Percentiles rank a stretch among this genome's conserved stretches.
Conservation (phyloP, 2,797 vertebrate genomes). For the Huso huso region DNA sequence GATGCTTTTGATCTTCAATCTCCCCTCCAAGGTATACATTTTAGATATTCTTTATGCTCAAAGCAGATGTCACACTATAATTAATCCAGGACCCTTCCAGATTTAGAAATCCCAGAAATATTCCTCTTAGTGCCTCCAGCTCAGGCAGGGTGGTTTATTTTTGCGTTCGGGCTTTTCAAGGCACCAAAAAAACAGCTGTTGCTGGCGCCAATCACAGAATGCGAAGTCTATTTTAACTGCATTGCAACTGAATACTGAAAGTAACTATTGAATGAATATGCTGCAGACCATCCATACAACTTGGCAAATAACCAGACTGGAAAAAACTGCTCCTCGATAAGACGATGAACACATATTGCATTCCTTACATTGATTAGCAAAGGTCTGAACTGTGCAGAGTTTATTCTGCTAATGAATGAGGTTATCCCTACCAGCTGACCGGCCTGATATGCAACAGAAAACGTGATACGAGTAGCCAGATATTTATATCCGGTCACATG, state of each 20-base stretch:
- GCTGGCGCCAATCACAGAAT: conserved; percentile 41
- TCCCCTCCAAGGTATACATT: conserved; percentile 3
- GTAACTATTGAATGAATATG: conserved; percentile 19
- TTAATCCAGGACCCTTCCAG: conserved; percentile 35
- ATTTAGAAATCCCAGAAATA: conserved; percentile 47
- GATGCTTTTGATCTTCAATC: not conserved
- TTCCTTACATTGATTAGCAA: conserved; percentile 27
- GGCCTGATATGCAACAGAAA: too few relatives aligned
- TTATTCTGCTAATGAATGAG: conserved; percentile 22
- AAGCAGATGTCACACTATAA: conserved; percentile 24
- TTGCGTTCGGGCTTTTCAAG: conserved; percentile 37
- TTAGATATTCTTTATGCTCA: conserved; percentile 5
- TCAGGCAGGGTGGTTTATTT: conserved; percentile 41
- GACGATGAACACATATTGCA: conserved; percentile 21
- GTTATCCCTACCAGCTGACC: conserved; percentile 22
- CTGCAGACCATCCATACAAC: conserved; percentile 13
- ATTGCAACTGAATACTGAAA: conserved; percentile 48
- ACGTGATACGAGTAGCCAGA: too few relatives aligned
- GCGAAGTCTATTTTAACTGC: conserved; percentile 54
- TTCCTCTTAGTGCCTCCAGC: conserved; percentile 29
- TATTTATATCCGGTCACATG: too few relatives aligned
- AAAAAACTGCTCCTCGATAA: conserved; percentile 11
- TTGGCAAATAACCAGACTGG: conserved; percentile 6
- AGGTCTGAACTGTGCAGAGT: conserved; percentile 13
- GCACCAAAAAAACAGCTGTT: conserved; percentile 49